Percentiles rank a stretch among this genome's conserved stretches.
phyloP scores from a whole-genome alignment of 1,140 invertebrate species.

The Calephelis virginiensis region DNA sequence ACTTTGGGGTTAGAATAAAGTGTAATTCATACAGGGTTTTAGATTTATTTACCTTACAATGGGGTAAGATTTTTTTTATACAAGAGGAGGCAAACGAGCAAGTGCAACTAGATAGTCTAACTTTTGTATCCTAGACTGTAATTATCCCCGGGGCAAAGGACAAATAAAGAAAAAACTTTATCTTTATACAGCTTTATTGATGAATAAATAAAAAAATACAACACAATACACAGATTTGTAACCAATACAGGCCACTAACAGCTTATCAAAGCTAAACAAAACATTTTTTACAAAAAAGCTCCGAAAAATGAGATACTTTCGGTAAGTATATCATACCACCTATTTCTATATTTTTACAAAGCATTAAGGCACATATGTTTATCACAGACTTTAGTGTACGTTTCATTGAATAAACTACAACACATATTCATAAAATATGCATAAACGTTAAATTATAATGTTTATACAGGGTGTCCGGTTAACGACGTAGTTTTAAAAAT shows the following conservation, averaged over 20 bases:
- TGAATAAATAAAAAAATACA: constrained; percentile 36
- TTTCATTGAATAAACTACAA: constrained; percentile 25
- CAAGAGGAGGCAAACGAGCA: no score
- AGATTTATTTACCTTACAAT: no score
- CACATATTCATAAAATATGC: constrained; percentile 8
- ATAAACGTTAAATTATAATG: not conserved
- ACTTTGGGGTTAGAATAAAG: no score
- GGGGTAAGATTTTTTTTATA: no score
- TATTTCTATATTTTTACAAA: not conserved
- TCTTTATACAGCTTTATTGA: constrained; percentile 40
- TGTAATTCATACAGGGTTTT: no score
- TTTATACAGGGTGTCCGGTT: not conserved
- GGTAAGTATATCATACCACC: not conserved
- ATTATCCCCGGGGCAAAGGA: no score
- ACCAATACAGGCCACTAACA: not conserved
- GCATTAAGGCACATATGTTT: constrained; percentile 59
- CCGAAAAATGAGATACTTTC: not conserved
- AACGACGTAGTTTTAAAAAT: no score
- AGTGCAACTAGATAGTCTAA: no score
- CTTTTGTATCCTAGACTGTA: no score
- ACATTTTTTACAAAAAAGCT: not conserved
- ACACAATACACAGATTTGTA: constrained; percentile 16
- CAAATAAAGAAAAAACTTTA: not conserved
- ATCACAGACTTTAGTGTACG: constrained; percentile 57
- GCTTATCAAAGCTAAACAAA: not conserved